Evolutionary conservation across 1,140 invertebrate genomes (phyloP), one percentile per base, ranked within the genome.

Genomic region (Atta cephalotes): DNA sequence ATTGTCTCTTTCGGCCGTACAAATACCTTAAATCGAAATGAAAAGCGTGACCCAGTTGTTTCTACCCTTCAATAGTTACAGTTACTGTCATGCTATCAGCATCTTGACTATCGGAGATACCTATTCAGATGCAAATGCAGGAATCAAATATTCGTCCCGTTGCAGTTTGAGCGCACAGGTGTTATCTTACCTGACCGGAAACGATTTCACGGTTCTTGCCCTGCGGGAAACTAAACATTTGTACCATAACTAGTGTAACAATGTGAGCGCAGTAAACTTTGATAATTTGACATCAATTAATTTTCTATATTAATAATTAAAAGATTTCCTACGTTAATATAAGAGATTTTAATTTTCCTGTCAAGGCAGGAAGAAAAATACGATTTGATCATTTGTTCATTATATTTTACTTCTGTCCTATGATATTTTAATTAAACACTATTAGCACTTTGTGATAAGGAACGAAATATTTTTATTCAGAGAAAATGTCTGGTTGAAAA

Each of bases 31-130:
- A 88, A 76, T 88, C 81, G 86, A 86, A 74, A 70, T 86, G 82
- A 68, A 88, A 88, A 86, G n/a, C 87, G 16, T 66, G 88, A 89
- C 82, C 88, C 28, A 86, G 68, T 89, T 88, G 70, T 80, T 89
- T 63, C 28, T 58, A 74, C 66, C 66, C 21, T 18, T 28, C 62
- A 49, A 31, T 53, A 53, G 77, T 49, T 35, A 3, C 39, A 53
- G 77, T 49, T 35, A 3, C 39, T 39, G 12, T n/a, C 53, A 31
- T 14, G 3, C 21, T 39, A 78, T 85, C 45, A 49, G 6, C 28
- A 31, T 7, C 31, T 66, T 71, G 49, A 58, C 21, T 45, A 45
- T 68, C 39, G 25, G 53, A 21, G 58, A 80, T 66, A 28, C 16
- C 70, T 70, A 56, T 87, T 56, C 53, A 21, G 35, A 79, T 70